Evolutionary conservation across 2,888 invertebrate species (phyloP).

Genomic region (Oligia strigilis): DNA sequence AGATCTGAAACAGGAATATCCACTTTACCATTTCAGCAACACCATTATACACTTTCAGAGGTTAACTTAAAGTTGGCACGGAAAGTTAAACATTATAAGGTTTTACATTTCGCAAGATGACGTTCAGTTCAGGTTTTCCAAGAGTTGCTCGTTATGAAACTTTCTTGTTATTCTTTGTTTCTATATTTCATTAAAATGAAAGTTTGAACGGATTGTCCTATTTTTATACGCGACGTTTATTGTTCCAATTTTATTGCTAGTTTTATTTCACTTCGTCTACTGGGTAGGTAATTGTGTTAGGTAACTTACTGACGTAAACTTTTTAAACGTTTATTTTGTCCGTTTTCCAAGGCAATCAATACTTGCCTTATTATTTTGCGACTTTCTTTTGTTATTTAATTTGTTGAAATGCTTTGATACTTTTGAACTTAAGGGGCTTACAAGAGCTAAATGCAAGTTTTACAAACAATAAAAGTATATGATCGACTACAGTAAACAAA

Average conservation of each 20-base stretch:
- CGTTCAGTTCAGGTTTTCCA: slow-evolving; percentile 58
- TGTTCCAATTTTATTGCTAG: slow-evolving; percentile 50
- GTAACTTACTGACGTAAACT: slow-evolving; percentile 25
- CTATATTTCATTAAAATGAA: slow-evolving; percentile 63
- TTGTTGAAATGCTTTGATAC: slow-evolving; percentile 6
- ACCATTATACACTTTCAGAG: slow-evolving; percentile 48
- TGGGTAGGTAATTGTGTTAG: slow-evolving; percentile 34
- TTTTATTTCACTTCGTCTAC: slow-evolving; percentile 45
- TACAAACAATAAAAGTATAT: no score
- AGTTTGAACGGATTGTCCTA: slow-evolving; percentile 45
- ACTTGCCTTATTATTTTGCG: slow-evolving; percentile 1
- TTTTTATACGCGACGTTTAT: slow-evolving; percentile 49
- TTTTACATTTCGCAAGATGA: slow-evolving; percentile 66
- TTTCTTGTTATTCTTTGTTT: slow-evolving; percentile 65
- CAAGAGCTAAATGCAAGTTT: no score
- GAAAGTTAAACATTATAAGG: slow-evolving; percentile 64
- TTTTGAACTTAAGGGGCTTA: no score
- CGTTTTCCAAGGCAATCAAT: neutral
- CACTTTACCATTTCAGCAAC: slow-evolving; percentile 46
- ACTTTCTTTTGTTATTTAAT: slow-evolving; percentile 7
- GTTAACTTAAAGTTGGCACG: slow-evolving; percentile 52
- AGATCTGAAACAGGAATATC: slow-evolving; percentile 45
- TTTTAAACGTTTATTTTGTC: slow-evolving; percentile 20
- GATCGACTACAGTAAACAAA: no score
- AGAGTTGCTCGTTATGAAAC: slow-evolving; percentile 66